Conservation (phyloP, 2,113 vertebrate species). For the Brachyhypopomus occidentalis region DNA sequence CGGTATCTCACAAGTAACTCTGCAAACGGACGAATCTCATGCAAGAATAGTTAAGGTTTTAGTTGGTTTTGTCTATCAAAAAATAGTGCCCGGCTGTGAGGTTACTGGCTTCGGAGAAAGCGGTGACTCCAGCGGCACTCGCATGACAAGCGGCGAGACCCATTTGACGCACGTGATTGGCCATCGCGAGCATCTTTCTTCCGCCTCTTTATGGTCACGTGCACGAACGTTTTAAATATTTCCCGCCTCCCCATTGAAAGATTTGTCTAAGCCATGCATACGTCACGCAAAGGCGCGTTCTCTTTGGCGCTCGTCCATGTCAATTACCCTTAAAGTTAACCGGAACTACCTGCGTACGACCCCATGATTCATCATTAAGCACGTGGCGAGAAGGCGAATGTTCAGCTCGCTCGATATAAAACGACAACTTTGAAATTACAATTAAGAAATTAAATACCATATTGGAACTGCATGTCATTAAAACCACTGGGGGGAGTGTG, state of each 20-base stretch:
- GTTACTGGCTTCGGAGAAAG: not conserved
- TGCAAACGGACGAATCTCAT: not conserved
- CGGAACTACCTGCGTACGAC: conserved; percentile 34
- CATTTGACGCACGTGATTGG: conserved; percentile 32
- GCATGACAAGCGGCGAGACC: not conserved
- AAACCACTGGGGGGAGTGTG: too few relatives aligned
- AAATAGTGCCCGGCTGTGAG: not conserved
- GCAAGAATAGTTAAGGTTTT: not conserved
- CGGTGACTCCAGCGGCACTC: not conserved
- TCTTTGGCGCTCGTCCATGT: conserved; percentile 27
- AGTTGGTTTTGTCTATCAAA: not conserved
- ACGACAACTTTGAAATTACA: not conserved
- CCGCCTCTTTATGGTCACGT: conserved; percentile 33
- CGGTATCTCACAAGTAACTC: conserved; percentile 9
- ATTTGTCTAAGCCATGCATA: not conserved
- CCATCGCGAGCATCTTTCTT: not conserved
- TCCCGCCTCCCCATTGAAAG: not conserved
- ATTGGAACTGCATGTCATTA: too few relatives aligned
- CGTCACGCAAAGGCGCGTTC: conserved; percentile 2
- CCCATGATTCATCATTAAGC: conserved; percentile 39
- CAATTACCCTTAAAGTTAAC: conserved; percentile 1
- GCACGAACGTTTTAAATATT: conserved; percentile 17
- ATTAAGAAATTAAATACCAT: too few relatives aligned
- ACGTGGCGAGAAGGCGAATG: conserved; percentile 38
- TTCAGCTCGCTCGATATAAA: not conserved